These are phyloP conservation scores for Saccopteryx leptura DNA, from an alignment of 2,113 vertebrate genomes.

Conservation along the genomic window DNA sequence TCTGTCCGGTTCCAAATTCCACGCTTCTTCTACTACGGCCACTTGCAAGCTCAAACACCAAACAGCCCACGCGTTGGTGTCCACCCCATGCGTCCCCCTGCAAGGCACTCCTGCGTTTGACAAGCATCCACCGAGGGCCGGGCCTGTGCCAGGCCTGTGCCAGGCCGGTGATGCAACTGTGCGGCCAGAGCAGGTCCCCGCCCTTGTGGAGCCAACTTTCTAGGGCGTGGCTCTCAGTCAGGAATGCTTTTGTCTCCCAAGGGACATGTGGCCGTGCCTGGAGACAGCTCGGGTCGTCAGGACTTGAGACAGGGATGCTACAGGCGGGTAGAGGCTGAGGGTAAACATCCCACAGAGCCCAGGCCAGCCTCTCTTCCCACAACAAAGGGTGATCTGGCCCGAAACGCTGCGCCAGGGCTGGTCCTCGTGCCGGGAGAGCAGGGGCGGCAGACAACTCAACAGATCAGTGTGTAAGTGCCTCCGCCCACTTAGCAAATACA, in stretches of 20 bases:
- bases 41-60: background rate
- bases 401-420: rapidly evolving
- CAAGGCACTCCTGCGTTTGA: rapidly evolving
- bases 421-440: background rate
- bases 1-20: background rate
- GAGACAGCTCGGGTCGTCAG: background rate
- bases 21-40: rapidly evolving
- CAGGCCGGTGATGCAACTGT: background rate
- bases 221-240: background rate
- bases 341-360: rapidly evolving
- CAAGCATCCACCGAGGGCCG: background rate
- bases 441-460: rapidly evolving
- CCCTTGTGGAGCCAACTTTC: background rate
- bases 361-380: background rate
- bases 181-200: background rate
- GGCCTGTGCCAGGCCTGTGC: background rate
- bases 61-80: background rate
- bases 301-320: background rate
- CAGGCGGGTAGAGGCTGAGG: background rate
- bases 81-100: background rate
- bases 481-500: background rate
- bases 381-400: rapidly evolving
- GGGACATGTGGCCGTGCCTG: background rate
- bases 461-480: background rate
- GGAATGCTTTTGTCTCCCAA: background rate